These are phyloP conservation scores for Argyresthia goedartella DNA, from an alignment of 2,888 invertebrate species.

Conservation along the genomic window DNA sequence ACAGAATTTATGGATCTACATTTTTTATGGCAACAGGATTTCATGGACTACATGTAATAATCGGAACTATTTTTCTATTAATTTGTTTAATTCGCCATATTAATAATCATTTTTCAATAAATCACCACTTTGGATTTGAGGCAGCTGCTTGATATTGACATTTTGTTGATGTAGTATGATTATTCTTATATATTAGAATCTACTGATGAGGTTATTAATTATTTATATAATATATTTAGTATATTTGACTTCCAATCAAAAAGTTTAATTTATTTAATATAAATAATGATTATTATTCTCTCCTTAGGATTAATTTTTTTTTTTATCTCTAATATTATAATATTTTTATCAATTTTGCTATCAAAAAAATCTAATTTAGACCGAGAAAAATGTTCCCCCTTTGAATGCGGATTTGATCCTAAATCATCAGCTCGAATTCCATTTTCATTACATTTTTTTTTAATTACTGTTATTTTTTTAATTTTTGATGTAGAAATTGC, in stretches of 20 bases:
- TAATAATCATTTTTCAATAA: slow-evolving; percentile 38
- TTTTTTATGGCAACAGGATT: slow-evolving; percentile 84
- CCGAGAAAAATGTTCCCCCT: slow-evolving; percentile 75
- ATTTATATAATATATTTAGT: slow-evolving; percentile 78
- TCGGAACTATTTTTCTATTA: slow-evolving; percentile 47
- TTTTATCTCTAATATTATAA: slow-evolving; percentile 53
- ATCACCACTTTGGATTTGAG: slow-evolving; percentile 49
- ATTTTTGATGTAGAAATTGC: slow-evolving; percentile 82
- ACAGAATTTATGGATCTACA: slow-evolving; percentile 75
- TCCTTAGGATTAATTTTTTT: slow-evolving; percentile 36
- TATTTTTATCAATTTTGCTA: slow-evolving; percentile 57
- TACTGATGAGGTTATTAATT: slow-evolving; percentile 77
- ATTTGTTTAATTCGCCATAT: slow-evolving; percentile 38
- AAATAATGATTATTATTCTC: slow-evolving; percentile 65
- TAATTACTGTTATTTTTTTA: slow-evolving; percentile 78
- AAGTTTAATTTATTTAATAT: slow-evolving; percentile 70
- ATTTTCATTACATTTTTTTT: slow-evolving; percentile 67
- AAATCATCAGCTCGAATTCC: slow-evolving; percentile 46
- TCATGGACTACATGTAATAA: slow-evolving; percentile 80
- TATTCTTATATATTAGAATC: slow-evolving; percentile 67
- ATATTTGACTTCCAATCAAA: slow-evolving; percentile 81
- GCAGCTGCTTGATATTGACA: slow-evolving; percentile 55
- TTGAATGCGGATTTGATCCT: slow-evolving; percentile 65
- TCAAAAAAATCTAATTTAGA: slow-evolving; percentile 71
- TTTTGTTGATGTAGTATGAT: slow-evolving; percentile 47